Conservation (phyloP, 2,113 vertebrate genomes). For the Poecilia latipinna region DNA sequence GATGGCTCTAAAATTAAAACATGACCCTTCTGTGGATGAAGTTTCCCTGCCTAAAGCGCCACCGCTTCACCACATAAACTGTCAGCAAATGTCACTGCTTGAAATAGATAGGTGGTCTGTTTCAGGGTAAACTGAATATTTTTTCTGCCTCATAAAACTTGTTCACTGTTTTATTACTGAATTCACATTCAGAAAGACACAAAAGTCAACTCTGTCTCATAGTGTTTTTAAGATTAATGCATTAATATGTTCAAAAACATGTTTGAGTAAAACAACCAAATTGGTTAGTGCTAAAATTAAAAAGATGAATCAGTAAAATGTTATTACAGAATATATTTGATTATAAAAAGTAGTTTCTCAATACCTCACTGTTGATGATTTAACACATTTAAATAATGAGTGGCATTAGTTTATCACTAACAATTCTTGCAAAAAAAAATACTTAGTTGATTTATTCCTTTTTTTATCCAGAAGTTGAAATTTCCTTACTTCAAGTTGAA, state of each 20-base stretch:
- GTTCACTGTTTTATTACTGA: neutral
- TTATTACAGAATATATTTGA: neutral
- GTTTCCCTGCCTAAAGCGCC: slow-evolving; percentile 57
- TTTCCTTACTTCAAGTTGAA: too few species aligned
- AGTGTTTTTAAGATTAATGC: neutral
- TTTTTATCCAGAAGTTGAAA: too few species aligned
- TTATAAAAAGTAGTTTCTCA: neutral
- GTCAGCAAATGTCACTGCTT: slow-evolving; percentile 48
- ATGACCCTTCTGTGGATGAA: slow-evolving; percentile 52
- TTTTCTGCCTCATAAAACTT: neutral
- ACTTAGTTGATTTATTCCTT: too few species aligned
- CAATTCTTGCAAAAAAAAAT: too few species aligned
- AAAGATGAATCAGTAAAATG: neutral
- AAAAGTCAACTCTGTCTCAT: too few species aligned
- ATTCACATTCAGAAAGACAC: neutral
- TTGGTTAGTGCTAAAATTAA: neutral
- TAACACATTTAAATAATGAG: too few species aligned
- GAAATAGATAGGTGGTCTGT: slow-evolving; percentile 27
- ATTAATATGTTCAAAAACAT: neutral
- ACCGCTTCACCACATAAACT: slow-evolving; percentile 43
- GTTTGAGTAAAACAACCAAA: neutral
- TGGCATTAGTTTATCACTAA: too few species aligned
- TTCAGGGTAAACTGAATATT: slow-evolving; percentile 4
- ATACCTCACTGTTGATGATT: neutral
- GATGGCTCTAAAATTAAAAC: slow-evolving; percentile 69